Conservation (phyloP, 2,113 vertebrate genomes). For the Fregetta grallaria region DNA sequence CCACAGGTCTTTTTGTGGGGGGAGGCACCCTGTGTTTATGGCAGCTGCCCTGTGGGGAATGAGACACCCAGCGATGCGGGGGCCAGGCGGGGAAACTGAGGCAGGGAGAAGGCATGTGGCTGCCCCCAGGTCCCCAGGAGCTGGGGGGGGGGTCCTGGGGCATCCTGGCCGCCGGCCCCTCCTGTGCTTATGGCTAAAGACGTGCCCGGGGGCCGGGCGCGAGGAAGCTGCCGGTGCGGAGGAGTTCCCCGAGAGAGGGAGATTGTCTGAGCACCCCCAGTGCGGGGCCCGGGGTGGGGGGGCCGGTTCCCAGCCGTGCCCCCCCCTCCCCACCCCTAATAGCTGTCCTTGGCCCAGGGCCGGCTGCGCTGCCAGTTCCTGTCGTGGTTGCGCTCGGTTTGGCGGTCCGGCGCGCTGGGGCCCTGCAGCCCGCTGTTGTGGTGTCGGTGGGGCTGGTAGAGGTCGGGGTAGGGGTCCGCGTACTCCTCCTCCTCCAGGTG, state of each 20-base stretch:
- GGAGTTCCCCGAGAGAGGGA: background rate
- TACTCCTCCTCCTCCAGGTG: constrained; percentile 81
- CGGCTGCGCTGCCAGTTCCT: constrained; percentile 91
- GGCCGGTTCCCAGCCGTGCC: background rate
- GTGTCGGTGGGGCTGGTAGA: constrained; percentile 87
- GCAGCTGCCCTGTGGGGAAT: background rate
- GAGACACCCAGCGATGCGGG: background rate
- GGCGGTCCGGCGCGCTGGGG: constrained; percentile 82
- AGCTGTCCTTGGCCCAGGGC: constrained; percentile 93
- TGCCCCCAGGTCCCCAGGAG: background rate
- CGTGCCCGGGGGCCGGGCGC: background rate
- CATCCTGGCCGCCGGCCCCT: background rate
- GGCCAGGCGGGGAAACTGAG: background rate
- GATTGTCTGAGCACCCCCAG: constrained; percentile 53
- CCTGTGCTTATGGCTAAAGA: constrained; percentile 48
- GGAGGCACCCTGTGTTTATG: background rate
- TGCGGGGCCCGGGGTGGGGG: background rate
- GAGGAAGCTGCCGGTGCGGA: constrained; percentile 21
- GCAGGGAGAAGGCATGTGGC: background rate
- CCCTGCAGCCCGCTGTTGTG: constrained; percentile 82
- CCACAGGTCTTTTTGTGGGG: background rate
- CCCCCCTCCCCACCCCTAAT: constrained; percentile 68
- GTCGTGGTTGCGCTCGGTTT: constrained; percentile 85
- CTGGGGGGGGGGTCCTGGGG: background rate
- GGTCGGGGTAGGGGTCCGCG: constrained; percentile 85